phyloP scores from a whole-genome alignment of 2,888 invertebrate genomes.

The Malacosoma neustria region DNA sequence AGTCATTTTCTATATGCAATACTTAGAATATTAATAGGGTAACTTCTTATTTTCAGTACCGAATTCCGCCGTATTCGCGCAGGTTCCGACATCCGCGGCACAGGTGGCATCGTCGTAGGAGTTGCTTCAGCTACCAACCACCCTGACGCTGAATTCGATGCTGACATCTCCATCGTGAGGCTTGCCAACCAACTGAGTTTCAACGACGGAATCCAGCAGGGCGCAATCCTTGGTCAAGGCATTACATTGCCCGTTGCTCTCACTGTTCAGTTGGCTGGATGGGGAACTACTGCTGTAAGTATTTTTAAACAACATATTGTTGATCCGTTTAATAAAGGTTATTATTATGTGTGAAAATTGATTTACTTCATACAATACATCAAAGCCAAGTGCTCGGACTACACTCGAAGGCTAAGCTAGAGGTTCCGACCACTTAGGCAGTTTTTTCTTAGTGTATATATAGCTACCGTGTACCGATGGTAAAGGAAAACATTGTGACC shows the following conservation, averaged over 20 bases:
- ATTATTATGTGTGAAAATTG: too few relatives aligned
- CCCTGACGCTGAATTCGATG: slow-evolving; percentile 18
- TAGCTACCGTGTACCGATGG: too few relatives aligned
- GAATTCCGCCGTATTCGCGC: slow-evolving; percentile 34
- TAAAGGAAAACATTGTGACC: too few relatives aligned
- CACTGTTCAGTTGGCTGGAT: slow-evolving; percentile 16
- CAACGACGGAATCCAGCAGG: slow-evolving; percentile 3
- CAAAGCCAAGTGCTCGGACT: too few relatives aligned
- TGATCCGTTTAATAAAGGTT: background rate
- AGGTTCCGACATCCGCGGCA: slow-evolving; percentile 32
- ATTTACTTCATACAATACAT: too few relatives aligned
- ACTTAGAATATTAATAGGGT: too few relatives aligned
- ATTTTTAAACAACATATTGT: background rate
- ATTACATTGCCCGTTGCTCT: slow-evolving; percentile 8
- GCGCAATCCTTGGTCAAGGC: slow-evolving; percentile 10
- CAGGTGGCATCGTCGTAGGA: slow-evolving; percentile 25
- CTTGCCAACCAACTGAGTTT: slow-evolving; percentile 12
- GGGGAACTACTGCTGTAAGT: slow-evolving; percentile 19
- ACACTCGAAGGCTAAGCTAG: too few relatives aligned
- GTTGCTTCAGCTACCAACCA: slow-evolving; percentile 19
- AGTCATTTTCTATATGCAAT: too few relatives aligned
- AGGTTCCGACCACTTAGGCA: too few relatives aligned
- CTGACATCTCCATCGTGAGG: slow-evolving; percentile 33
- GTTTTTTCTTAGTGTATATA: too few relatives aligned
- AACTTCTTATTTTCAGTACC: slow-evolving; percentile 19